Conservation (phyloP, 2,113 vertebrate genomes). For the Toxotes chatareus region DNA sequence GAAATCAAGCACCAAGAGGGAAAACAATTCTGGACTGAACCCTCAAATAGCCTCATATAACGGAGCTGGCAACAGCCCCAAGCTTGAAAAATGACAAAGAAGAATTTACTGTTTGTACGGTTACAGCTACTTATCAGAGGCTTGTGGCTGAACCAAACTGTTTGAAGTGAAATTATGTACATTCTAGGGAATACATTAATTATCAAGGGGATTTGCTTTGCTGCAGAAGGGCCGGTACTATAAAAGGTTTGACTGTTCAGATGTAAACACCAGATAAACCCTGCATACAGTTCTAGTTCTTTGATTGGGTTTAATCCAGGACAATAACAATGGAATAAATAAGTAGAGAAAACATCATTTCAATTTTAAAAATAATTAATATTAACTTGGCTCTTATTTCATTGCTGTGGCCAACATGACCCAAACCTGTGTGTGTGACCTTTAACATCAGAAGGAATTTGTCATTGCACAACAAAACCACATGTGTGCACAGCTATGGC, state of each 20-base stretch:
- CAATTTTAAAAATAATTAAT: neutral
- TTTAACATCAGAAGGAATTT: neutral
- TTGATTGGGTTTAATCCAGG: neutral
- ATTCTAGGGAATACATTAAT: constrained; percentile 11
- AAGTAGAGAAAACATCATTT: neutral
- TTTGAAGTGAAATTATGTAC: constrained; percentile 35
- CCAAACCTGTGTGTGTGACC: too few relatives aligned
- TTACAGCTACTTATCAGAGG: constrained; percentile 40
- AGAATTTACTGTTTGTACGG: constrained; percentile 21
- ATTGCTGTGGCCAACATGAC: neutral
- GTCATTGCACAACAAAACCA: too few relatives aligned
- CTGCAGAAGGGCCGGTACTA: neutral
- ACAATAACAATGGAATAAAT: neutral
- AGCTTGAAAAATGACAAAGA: constrained; percentile 62
- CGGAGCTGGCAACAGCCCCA: constrained; percentile 59
- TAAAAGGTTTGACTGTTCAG: constrained; percentile 3
- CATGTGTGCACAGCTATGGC: too few relatives aligned
- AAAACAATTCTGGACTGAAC: constrained; percentile 65
- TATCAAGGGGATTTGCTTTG: neutral
- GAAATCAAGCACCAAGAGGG: constrained; percentile 55
- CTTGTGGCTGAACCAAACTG: constrained; percentile 26
- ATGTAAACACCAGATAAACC: constrained; percentile 14
- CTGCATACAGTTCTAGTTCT: neutral
- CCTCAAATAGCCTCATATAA: constrained; percentile 66
- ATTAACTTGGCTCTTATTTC: neutral